A percentile compares a stretch with the other conserved stretches of the same genome.
Evolutionary conservation across 2,797 vertebrate species (phyloP).

Genomic region (Podarcis lilfordi): DNA sequence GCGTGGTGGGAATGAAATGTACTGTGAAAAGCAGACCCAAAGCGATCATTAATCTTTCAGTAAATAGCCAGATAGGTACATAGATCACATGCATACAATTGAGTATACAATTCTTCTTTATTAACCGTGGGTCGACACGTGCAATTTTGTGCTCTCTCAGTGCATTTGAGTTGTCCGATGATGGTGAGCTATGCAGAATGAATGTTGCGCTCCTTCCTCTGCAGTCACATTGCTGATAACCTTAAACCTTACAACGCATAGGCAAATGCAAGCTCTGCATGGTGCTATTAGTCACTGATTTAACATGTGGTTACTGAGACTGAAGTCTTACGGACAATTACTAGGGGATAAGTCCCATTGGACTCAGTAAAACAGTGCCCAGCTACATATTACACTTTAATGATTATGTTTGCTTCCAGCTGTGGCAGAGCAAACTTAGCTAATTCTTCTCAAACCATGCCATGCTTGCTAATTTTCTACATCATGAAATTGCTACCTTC

Average conservation of each 20-base stretch:
- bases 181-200: slow-evolving; percentile 44
- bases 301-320: slow-evolving; percentile 24
- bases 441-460: neutral
- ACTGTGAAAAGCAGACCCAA: slow-evolving; percentile 47
- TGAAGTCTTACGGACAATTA: neutral
- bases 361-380: neutral
- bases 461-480: neutral
- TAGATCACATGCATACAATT: slow-evolving; percentile 31
- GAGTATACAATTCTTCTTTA: slow-evolving; percentile 26
- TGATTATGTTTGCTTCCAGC: neutral
- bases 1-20: slow-evolving; percentile 64
- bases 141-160: slow-evolving; percentile 2
- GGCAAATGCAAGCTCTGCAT: slow-evolving; percentile 59
- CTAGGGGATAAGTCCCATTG: too few relatives aligned
- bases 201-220: slow-evolving; percentile 62
- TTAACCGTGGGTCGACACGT: slow-evolving; percentile 9
- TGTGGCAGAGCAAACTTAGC: neutral
- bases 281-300: slow-evolving; percentile 45
- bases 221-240: slow-evolving; percentile 66
- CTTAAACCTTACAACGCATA: slow-evolving; percentile 61
- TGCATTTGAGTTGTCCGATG: slow-evolving; percentile 57
- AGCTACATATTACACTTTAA: neutral
- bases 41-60: slow-evolving; percentile 66
- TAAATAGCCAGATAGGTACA: slow-evolving; percentile 51
- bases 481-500: neutral